Evolutionary conservation across 92 coral and sea anemone species (phyloP), one percentile per base, ranked within the genome.

Genomic region (Montipora capitata): DNA sequence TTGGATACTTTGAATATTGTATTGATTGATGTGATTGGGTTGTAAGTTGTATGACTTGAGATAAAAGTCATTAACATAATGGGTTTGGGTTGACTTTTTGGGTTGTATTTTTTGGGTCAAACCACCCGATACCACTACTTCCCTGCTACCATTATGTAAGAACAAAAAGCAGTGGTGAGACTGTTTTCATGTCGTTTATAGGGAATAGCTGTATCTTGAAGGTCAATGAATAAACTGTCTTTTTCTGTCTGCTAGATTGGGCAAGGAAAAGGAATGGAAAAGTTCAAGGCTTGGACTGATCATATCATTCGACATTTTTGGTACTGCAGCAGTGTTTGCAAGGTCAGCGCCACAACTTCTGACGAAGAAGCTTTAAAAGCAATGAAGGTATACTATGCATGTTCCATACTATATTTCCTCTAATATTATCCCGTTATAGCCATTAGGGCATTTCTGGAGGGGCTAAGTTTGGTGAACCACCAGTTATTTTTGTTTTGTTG

Each of bases 271-370:
- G 62, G 74, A 62, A 85, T 85, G 83, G 40, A 8, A 12, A 85
- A 76, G 43, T 63, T 85, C 42, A 74, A 64, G 71, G 83, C 76
- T 27, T 76, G 82, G 74, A 58, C 89, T 13, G 48, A 65, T 49
- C 89, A 76, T 42, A 76, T 85, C 40, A 57, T 85, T 51, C 64
- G 76, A 14, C 89, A 85, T 63, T 85, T 84, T 68, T 85, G 83
- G 89, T 75, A 75, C 62, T 85, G 89, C 73, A 58, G 82, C 48
- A 76, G 89, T 75, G 89, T 45, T 45, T 85, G 89, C 83, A 75
- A 74, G 41, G 9, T 14, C 39, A 76, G 51, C 16, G 83, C 64
- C 16, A 74, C 89, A 4, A 85, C 80, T 17, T 85, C 89, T 18
- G 89, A 85, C 65, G 82, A 42, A 39, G 89, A 85, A 40, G 89